Evolutionary conservation across 2,888 invertebrate genomes (phyloP).

Genomic region (Diadegma fenestrale): DNA sequence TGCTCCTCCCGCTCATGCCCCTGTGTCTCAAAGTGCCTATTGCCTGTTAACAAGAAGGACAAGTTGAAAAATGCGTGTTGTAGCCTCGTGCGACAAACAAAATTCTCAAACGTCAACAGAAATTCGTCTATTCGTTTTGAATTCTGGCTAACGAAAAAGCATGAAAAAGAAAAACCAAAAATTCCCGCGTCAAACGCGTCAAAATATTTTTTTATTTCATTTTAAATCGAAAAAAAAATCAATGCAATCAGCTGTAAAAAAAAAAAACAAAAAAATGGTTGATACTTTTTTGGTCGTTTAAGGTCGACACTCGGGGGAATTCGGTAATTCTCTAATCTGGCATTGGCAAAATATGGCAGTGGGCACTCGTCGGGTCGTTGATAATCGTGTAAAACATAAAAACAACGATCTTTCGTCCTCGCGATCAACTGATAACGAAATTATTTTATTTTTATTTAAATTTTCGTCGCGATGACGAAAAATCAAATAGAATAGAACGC

Average conservation of each 20-base stretch:
- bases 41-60: slow-evolving; percentile 71
- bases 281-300: slow-evolving; percentile 23
- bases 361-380: slow-evolving; percentile 79
- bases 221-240: slow-evolving; percentile 29
- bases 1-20: slow-evolving; percentile 53
- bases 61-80: slow-evolving; percentile 12
- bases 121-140: slow-evolving; percentile 14
- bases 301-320: slow-evolving; percentile 14
- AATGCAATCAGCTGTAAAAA: slow-evolving; percentile 37
- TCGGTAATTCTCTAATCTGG: slow-evolving; percentile 55
- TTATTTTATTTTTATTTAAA: slow-evolving; percentile 71
- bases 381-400: slow-evolving; percentile 70
- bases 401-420: slow-evolving; percentile 79
- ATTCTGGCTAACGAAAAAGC: slow-evolving; percentile 33
- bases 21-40: slow-evolving; percentile 81
- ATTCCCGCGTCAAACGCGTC: slow-evolving; percentile 40
- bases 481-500: slow-evolving; percentile 10
- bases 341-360: slow-evolving; percentile 74
- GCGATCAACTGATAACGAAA: slow-evolving; percentile 72
- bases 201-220: slow-evolving; percentile 48
- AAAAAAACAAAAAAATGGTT: slow-evolving; percentile 16
- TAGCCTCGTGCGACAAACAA: slow-evolving; percentile 24
- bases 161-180: background rate
- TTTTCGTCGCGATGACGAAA: slow-evolving; percentile 64
- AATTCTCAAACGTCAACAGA: slow-evolving; percentile 18